These are phyloP conservation scores for Meda fulgida DNA, from an alignment of 2,797 vertebrate genomes.

Conservation along the genomic window DNA sequence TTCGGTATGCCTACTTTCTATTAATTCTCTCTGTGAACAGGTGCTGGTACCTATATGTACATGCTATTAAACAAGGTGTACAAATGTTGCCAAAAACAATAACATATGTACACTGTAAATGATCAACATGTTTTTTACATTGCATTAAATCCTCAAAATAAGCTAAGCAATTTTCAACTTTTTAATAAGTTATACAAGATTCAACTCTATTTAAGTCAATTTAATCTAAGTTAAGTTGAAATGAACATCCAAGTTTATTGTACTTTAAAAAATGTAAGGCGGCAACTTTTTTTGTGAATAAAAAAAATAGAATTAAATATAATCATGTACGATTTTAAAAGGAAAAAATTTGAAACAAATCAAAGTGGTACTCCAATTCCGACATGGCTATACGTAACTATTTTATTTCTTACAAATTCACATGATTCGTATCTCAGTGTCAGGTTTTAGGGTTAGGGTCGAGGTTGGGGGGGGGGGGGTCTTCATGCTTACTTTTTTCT, in stretches of 20 bases:
- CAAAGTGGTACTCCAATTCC: background rate
- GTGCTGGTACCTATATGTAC: too few relatives aligned
- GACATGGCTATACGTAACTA: background rate
- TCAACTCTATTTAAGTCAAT: background rate
- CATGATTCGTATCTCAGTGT: background rate
- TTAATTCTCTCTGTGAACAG: background rate
- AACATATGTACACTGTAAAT: background rate
- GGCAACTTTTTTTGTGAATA: background rate
- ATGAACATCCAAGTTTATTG: background rate
- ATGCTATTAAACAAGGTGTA: background rate
- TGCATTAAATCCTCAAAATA: background rate
- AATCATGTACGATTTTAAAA: background rate
- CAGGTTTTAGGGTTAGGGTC: too few relatives aligned
- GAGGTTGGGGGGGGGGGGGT: too few relatives aligned
- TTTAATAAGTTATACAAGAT: background rate
- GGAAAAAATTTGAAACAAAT: background rate
- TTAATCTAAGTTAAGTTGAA: background rate
- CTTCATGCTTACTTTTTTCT: background rate
- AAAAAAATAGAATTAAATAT: background rate
- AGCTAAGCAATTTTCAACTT: background rate
- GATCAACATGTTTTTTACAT: background rate
- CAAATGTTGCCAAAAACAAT: background rate
- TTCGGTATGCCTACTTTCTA: slow-evolving; percentile 3
- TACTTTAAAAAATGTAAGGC: background rate
- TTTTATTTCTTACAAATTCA: background rate